These are phyloP conservation scores for Lasius platythorax DNA, from an alignment of 2,888 invertebrate genomes.

Conservation along the genomic window DNA sequence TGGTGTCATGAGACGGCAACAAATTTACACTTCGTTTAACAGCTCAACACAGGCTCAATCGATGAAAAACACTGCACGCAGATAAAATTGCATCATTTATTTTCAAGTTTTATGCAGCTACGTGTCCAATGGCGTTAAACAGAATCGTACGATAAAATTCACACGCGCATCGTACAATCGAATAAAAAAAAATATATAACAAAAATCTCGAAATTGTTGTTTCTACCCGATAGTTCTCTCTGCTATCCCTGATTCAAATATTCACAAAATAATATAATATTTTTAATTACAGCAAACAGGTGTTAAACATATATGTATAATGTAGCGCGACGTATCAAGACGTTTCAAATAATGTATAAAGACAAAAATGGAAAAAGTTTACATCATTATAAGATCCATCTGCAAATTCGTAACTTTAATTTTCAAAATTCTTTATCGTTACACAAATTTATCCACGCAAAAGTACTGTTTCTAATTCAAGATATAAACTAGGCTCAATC, in stretches of 20 bases:
- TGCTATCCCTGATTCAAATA: neutral
- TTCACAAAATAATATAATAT: neutral
- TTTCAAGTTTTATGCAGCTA: constrained; percentile 45
- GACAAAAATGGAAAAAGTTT: neutral
- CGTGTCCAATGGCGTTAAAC: constrained; percentile 44
- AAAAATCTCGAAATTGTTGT: constrained; percentile 19
- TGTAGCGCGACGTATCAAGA: neutral
- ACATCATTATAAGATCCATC: neutral
- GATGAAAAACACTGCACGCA: constrained; percentile 42
- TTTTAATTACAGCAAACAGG: neutral
- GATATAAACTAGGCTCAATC: neutral
- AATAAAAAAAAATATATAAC: neutral
- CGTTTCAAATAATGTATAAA: neutral
- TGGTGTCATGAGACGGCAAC: constrained; percentile 62
- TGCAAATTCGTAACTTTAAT: neutral
- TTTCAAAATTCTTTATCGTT: neutral
- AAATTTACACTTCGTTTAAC: constrained; percentile 62
- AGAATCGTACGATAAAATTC: constrained; percentile 32
- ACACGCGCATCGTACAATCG: neutral
- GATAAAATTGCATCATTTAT: constrained; percentile 47
- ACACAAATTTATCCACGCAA: neutral
- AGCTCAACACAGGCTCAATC: constrained; percentile 31
- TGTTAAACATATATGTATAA: neutral
- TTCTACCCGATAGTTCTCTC: neutral
- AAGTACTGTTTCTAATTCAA: neutral